Conservation (phyloP, 2,113 vertebrate species). For the Garra rufa region DNA sequence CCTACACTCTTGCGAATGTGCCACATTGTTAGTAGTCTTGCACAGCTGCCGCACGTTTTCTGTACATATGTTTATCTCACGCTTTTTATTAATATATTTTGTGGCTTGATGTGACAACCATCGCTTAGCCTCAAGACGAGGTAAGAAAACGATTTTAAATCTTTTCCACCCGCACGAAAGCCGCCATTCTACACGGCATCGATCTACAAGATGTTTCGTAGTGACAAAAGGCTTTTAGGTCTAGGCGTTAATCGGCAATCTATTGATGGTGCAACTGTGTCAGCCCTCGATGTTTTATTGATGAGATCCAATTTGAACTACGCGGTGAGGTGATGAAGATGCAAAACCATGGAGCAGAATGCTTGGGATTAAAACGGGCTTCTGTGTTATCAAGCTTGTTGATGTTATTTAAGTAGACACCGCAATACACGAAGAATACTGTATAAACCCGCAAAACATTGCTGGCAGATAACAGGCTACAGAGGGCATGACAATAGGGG, state of each 20-base stretch:
- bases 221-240: constrained; percentile 9
- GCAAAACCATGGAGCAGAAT: not conserved
- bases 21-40: not conserved
- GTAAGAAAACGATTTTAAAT: constrained; percentile 6
- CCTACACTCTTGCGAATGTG: not conserved
- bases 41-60: not conserved
- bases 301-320: constrained; percentile 13
- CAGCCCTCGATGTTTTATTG: constrained; percentile 37
- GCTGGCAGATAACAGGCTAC: not conserved
- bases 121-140: not conserved
- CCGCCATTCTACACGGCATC: constrained; percentile 22
- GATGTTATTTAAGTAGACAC: not conserved
- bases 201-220: constrained; percentile 12
- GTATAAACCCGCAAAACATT: not conserved
- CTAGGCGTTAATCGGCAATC: constrained; percentile 28
- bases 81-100: not conserved
- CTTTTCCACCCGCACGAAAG: not conserved
- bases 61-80: not conserved
- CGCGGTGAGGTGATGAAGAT: constrained; percentile 2
- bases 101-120: not conserved
- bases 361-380: not conserved
- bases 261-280: constrained; percentile 17
- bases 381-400: not conserved
- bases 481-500: not conserved
- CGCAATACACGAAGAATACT: not conserved